phyloP scores from a whole-genome alignment of 1,140 invertebrate genomes.

The Neodiprion pinetum region DNA sequence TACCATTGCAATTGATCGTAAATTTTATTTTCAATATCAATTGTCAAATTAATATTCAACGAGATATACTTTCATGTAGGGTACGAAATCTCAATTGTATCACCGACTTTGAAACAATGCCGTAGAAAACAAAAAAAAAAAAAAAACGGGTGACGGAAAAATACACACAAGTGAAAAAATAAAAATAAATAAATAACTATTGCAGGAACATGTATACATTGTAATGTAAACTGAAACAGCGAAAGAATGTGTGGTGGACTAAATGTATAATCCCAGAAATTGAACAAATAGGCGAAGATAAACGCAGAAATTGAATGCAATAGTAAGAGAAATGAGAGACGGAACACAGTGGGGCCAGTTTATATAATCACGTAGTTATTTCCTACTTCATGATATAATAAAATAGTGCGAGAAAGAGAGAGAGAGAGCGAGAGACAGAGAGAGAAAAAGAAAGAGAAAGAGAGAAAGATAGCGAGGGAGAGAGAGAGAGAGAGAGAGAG shows the following conservation, averaged over 20 bases:
- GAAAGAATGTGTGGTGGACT: constrained; percentile 21
- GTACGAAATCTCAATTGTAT: no score
- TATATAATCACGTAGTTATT: constrained; percentile 20
- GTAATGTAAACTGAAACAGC: background rate
- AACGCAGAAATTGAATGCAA: constrained; percentile 19
- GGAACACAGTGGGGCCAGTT: constrained; percentile 28
- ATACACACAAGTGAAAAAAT: background rate
- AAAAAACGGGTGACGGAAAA: no score
- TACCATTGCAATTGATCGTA: no score
- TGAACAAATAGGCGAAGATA: constrained; percentile 8
- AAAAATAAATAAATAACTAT: constrained; percentile 8
- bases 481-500: no score
- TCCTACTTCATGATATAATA: constrained; percentile 13
- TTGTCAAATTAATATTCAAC: no score
- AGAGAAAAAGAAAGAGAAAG: constrained; percentile 10
- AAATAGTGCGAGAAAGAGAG: constrained; percentile 11
- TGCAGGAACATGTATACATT: no score
- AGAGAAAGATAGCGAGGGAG: constrained; percentile 21
- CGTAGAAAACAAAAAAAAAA: no score
- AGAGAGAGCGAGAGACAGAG: constrained; percentile 14
- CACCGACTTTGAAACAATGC: no score
- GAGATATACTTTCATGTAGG: no score
- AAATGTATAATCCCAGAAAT: constrained; percentile 21
- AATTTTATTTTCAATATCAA: no score
- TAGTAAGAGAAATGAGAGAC: constrained; percentile 16